Percentiles rank a stretch among this genome's conserved stretches.
These are phyloP conservation scores for Emys orbicularis DNA, from an alignment of 2,797 vertebrate species.

Conservation along the genomic window DNA sequence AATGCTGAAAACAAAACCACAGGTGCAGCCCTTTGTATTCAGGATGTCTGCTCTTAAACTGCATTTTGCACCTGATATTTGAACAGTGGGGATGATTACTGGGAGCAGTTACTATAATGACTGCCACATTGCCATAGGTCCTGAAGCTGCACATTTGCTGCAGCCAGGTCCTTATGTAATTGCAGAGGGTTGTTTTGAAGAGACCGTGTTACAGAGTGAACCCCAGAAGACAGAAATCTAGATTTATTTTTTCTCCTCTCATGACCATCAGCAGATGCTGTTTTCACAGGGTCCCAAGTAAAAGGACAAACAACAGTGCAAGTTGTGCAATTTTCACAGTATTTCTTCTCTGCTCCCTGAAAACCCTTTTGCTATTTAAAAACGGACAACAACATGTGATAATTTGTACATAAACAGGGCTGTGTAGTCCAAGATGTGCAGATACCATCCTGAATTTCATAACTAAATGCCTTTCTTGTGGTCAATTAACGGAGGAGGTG, in stretches of 20 bases:
- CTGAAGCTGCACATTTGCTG: neutral
- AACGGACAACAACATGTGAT: slow-evolving; percentile 52
- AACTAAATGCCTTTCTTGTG: slow-evolving; percentile 39
- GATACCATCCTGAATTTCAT: slow-evolving; percentile 45
- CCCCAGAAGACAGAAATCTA: slow-evolving; percentile 40
- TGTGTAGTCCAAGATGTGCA: slow-evolving; percentile 4
- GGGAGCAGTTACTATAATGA: neutral
- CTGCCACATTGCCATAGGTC: neutral
- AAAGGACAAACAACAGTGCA: slow-evolving; percentile 56
- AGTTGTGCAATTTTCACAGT: slow-evolving; percentile 67
- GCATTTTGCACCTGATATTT: neutral
- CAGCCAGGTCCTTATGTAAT: slow-evolving; percentile 8
- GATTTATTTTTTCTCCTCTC: slow-evolving; percentile 56
- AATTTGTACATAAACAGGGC: slow-evolving; percentile 63
- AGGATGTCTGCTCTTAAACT: neutral
- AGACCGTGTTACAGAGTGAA: slow-evolving; percentile 37
- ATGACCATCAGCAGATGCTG: slow-evolving; percentile 61
- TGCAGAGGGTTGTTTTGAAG: slow-evolving; percentile 35
- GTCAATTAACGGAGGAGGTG: slow-evolving; percentile 40
- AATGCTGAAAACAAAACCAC: slow-evolving; percentile 7
- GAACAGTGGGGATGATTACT: neutral
- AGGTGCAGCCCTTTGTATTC: neutral
- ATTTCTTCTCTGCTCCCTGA: neutral
- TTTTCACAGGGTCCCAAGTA: slow-evolving; percentile 59
- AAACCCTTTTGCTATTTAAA: slow-evolving; percentile 14